Evolutionary conservation across 2,888 invertebrate genomes (phyloP).

Genomic region (Catocala sponsa): DNA sequence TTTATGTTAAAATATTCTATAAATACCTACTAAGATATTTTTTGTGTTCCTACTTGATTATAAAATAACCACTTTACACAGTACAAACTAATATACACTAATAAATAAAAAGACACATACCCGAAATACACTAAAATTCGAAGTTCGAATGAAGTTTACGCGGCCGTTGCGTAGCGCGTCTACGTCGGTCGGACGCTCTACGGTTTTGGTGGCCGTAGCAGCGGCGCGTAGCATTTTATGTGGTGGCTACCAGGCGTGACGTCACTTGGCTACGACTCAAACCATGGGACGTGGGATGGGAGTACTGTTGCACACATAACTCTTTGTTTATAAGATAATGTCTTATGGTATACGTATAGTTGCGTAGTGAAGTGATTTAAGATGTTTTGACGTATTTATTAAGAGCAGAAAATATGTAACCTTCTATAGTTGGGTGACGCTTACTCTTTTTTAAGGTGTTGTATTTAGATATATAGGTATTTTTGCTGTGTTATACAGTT

Average conservation of each 20-base stretch:
- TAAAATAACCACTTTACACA: neutral
- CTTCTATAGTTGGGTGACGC: too few species aligned
- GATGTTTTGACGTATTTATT: neutral
- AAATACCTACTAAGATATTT: too few species aligned
- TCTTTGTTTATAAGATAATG: slow-evolving; percentile 24
- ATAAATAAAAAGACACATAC: slow-evolving; percentile 41
- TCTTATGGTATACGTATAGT: slow-evolving; percentile 23
- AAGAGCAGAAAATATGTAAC: neutral
- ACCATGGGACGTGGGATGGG: slow-evolving; percentile 71
- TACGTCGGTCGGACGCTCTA: slow-evolving; percentile 76
- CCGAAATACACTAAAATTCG: slow-evolving; percentile 38
- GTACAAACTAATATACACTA: slow-evolving; percentile 14
- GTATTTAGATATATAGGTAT: too few species aligned
- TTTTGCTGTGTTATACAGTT: too few species aligned
- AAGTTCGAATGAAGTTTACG: slow-evolving; percentile 54
- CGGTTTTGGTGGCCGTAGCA: slow-evolving; percentile 72
- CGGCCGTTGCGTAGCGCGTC: slow-evolving; percentile 72
- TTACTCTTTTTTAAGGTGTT: too few species aligned
- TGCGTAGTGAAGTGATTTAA: slow-evolving; percentile 19
- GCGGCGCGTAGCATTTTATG: slow-evolving; percentile 73
- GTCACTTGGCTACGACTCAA: slow-evolving; percentile 74
- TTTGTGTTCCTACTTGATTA: too few species aligned
- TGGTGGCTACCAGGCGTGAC: slow-evolving; percentile 65
- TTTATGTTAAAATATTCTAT: too few species aligned
- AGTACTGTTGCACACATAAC: slow-evolving; percentile 61